Percentiles rank a stretch among this genome's conserved stretches.
These are phyloP conservation scores for Archaeoteleia sp. DNA, from an alignment of 2,888 invertebrate species.

Conservation along the genomic window DNA sequence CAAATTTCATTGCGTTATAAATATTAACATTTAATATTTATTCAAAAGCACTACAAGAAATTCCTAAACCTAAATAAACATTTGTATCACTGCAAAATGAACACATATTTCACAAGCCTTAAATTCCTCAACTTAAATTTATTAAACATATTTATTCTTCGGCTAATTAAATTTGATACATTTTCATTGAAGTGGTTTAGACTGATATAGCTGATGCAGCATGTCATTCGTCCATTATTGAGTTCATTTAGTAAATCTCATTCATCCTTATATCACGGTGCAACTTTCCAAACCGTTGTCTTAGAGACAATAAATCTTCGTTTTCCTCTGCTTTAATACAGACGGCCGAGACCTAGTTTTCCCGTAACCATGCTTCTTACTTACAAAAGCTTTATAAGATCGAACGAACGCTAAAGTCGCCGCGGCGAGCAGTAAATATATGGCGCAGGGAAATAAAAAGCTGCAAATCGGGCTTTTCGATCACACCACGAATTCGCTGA, in stretches of 20 bases:
- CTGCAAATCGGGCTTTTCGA: not conserved
- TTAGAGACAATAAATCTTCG: slow-evolving; percentile 30
- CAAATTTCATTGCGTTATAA: no score
- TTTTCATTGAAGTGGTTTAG: no score
- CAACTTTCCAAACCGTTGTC: slow-evolving; percentile 1
- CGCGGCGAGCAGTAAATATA: not conserved
- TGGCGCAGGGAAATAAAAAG: not conserved
- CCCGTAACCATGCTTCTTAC: slow-evolving; percentile 8
- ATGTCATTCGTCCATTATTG: not conserved
- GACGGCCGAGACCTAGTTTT: slow-evolving; percentile 38
- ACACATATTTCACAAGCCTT: no score
- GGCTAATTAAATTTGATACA: no score
- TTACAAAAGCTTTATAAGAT: not conserved
- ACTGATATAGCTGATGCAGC: no score
- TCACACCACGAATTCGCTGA: not conserved
- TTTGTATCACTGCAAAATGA: no score
- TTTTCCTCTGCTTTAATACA: slow-evolving; percentile 12
- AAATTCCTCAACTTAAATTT: no score
- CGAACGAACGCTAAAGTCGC: not conserved
- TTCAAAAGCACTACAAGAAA: no score
- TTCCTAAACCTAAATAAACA: no score
- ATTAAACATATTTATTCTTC: no score
- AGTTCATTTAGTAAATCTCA: slow-evolving; percentile 4
- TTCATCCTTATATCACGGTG: slow-evolving; percentile 6
- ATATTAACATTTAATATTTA: no score